phyloP scores from a whole-genome alignment of 2,797 vertebrate species.

The Uromys caudimaculatus region DNA sequence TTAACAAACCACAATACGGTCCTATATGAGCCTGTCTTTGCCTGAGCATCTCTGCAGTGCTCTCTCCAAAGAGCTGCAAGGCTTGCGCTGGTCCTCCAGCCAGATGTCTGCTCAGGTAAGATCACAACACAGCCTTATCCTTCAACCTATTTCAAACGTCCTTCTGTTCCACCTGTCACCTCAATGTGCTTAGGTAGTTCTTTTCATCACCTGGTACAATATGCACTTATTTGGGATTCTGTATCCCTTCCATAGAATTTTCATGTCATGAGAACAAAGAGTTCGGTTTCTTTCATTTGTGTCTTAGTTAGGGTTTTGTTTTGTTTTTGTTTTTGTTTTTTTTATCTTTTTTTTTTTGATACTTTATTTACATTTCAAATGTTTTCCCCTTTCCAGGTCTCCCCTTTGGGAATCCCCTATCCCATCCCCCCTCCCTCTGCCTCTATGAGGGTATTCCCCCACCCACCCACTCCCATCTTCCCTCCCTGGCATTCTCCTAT shows the following conservation, averaged over 20 bases:
- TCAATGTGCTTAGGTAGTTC: not conserved
- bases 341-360: too few species aligned
- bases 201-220: not conserved
- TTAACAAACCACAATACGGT: not conserved
- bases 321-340: too few species aligned
- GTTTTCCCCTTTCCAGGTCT: too few species aligned
- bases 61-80: not conserved
- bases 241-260: not conserved
- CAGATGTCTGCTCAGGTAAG: not conserved
- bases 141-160: too few species aligned
- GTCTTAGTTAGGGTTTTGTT: too few species aligned
- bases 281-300: not conserved
- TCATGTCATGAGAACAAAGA: not conserved
- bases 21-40: not conserved
- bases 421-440: too few species aligned
- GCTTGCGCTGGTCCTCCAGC: not conserved
- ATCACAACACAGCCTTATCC: not conserved
- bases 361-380: too few species aligned
- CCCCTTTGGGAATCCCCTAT: too few species aligned
- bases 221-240: not conserved
- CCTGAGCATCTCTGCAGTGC: not conserved
- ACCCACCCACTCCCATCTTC: too few species aligned
- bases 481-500: too few species aligned
- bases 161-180: not conserved
- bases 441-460: too few species aligned